Evolutionary conservation across 2,113 vertebrate genomes (phyloP).

Genomic region (Etheostoma spectabile): DNA sequence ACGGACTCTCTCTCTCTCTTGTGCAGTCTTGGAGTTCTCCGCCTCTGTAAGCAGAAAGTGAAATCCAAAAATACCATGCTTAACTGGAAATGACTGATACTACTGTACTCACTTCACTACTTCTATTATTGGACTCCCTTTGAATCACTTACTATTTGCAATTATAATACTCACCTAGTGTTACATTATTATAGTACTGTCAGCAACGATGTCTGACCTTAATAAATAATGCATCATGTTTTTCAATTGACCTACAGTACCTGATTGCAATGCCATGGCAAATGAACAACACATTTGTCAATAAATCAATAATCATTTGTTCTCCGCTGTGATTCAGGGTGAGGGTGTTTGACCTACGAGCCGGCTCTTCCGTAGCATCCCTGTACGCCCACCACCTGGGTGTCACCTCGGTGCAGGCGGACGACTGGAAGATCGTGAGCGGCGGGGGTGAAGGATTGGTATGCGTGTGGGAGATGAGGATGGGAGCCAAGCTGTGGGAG

Average conservation of each 20-base stretch:
- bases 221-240: neutral
- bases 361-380: conserved; percentile 78
- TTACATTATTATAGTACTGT: neutral
- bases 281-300: neutral
- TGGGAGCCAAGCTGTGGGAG: conserved; percentile 94
- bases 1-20: neutral
- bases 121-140: neutral
- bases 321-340: conserved; percentile 82
- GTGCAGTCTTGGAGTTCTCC: conserved; percentile 4
- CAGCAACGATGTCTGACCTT: neutral
- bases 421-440: conserved; percentile 96
- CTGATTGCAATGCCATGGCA: neutral
- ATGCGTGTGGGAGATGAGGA: conserved; percentile 95
- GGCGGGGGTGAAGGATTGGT: conserved; percentile 93
- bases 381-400: conserved; percentile 92
- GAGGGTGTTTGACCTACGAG: conserved; percentile 89
- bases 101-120: neutral
- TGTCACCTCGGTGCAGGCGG: conserved; percentile 89
- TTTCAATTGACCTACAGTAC: neutral
- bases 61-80: conserved; percentile 6
- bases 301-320: neutral
- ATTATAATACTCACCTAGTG: neutral
- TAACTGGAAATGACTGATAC: conserved; percentile 22
- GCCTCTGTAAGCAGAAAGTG: conserved; percentile 26
- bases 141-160: neutral